These are phyloP conservation scores for Sesia bembeciformis DNA, from an alignment of 2,888 invertebrate genomes.

Conservation along the genomic window DNA sequence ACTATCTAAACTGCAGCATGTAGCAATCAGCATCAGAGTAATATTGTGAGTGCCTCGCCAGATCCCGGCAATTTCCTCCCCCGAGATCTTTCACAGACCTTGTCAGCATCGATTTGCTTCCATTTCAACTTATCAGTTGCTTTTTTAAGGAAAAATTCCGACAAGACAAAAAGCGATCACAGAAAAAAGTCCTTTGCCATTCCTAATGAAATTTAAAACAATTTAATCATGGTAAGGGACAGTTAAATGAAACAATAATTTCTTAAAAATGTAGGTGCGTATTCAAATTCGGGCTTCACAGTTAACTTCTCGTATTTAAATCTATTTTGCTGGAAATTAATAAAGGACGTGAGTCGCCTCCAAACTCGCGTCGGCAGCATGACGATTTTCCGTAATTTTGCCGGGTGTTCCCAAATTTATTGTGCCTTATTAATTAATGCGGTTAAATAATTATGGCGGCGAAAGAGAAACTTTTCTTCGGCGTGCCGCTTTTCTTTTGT, in stretches of 20 bases:
- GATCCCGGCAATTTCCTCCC: conserved; percentile 23
- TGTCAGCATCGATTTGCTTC: conserved; percentile 22
- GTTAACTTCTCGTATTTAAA: conserved; percentile 44
- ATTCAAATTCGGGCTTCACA: conserved; percentile 12
- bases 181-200: background rate
- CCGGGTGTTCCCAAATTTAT: conserved; percentile 39
- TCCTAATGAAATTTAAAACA: no score
- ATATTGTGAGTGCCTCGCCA: conserved; percentile 29
- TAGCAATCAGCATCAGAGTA: conserved; percentile 23
- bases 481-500: conserved; percentile 18
- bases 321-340: conserved; percentile 45
- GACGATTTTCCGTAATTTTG: conserved; percentile 28
- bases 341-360: conserved; percentile 35
- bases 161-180: conserved; percentile 1
- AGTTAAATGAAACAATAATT: conserved; percentile 5
- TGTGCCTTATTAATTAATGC: conserved; percentile 43
- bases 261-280: background rate
- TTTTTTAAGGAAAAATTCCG: conserved; percentile 1
- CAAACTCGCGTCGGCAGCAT: conserved; percentile 18
- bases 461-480: conserved; percentile 18
- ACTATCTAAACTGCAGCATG: conserved; percentile 1
- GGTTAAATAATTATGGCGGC: conserved; percentile 22
- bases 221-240: no score
- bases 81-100: conserved; percentile 20
- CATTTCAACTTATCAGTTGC: conserved; percentile 11